phyloP scores from a whole-genome alignment of 2,113 vertebrate species.

The Nettapus auritus region DNA sequence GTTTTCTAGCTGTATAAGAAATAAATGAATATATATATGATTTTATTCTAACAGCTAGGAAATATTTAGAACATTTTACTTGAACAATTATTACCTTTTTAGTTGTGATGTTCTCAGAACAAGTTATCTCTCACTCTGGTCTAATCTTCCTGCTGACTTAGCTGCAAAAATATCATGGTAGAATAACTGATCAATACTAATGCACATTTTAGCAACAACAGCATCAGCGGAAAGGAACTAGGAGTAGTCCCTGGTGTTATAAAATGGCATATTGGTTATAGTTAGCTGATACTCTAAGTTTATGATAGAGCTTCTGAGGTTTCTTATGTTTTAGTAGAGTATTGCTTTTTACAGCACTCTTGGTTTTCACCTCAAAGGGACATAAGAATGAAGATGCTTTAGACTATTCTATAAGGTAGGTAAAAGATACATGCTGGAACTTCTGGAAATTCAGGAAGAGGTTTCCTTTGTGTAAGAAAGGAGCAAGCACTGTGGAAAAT shows the following conservation, averaged over 20 bases:
- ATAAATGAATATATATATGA: background rate
- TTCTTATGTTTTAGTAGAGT: background rate
- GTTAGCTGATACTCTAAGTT: background rate
- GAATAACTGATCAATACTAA: background rate
- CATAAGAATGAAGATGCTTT: background rate
- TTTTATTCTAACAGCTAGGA: background rate
- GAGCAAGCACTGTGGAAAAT: background rate
- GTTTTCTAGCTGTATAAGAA: background rate
- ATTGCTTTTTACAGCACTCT: background rate
- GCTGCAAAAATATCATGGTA: background rate
- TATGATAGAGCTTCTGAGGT: background rate
- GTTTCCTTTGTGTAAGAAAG: background rate
- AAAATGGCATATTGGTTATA: background rate
- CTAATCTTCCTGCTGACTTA: background rate
- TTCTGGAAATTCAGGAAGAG: background rate
- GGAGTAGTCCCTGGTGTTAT: background rate
- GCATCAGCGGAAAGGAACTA: background rate
- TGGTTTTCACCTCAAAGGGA: background rate
- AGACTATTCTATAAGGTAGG: background rate
- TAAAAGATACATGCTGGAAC: fast-evolving
- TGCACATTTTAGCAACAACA: background rate
- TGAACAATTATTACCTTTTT: background rate
- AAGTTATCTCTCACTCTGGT: background rate
- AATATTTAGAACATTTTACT: background rate
- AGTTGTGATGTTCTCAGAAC: background rate